Evolutionary conservation across 2,888 invertebrate genomes (phyloP), one percentile per base, ranked within the genome.

Genomic region (Bimastos eiseni): DNA sequence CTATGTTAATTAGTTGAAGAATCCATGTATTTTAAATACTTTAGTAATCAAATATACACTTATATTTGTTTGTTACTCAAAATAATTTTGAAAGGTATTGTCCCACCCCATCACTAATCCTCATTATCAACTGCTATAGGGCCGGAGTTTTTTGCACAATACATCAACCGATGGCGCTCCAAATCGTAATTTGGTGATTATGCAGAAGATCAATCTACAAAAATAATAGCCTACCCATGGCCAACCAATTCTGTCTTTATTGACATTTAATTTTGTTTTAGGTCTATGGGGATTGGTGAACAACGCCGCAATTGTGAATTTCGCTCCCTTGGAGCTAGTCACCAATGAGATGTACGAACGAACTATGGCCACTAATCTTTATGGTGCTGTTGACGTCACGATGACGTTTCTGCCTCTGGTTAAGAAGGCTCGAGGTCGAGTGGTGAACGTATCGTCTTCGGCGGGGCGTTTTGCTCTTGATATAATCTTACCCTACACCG

Each of bases 401-500:
- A 86, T 86, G 86, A 86, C 86, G 30, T 86, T 86, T 37, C 86
- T 86, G 34, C 86, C 86, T 34, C 37, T 86, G 24, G 37, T 86
- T 24, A 86, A 86, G 86, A 34, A 37, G 17, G 86, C 34, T 24
- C 34, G 86, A 34, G 86, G 86, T 24, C 34, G 86, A 24, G 37
- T 86, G 0, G 36, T 86, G 21, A 86, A 86, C 86, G 86, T 86
- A 17, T 86, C 86, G 1, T 86, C 86, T 13, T 17, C 24, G 34
- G 34, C 86, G 19, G 86, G 86, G 24, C 86, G 86, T 21, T 36
- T 86, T 24, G 19, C 86, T 17, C 19, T 17, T 36, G 19, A 34
- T 8, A 1, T 86, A 21, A 37, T 2, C 24, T 34, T 37, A 17
- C 0, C 86, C 24, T 86, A 86, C 17, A 11, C 21, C 24, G 34